Percentiles rank a stretch among this genome's conserved stretches.
Conservation (phyloP, 2,113 vertebrate species). For the Galbula dea region DNA sequence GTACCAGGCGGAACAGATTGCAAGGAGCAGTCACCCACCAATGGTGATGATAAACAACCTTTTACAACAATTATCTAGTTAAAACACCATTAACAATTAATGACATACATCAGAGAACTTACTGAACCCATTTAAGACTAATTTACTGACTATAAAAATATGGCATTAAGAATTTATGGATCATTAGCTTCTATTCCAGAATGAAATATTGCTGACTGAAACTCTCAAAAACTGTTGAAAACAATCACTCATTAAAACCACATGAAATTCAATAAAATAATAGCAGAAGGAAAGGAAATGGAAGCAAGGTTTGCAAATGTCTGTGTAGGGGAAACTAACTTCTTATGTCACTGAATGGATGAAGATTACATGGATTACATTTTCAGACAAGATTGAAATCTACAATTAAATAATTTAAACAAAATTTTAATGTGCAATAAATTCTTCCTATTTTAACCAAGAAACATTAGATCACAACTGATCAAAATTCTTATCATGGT, state of each 20-base stretch:
- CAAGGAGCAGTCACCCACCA: slow-evolving; percentile 47
- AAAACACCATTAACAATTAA: slow-evolving; percentile 81
- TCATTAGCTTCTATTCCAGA: slow-evolving; percentile 78
- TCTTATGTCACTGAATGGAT: slow-evolving; percentile 54
- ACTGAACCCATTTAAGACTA: slow-evolving; percentile 82
- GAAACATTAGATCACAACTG: slow-evolving; percentile 62
- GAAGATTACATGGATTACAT: slow-evolving; percentile 68
- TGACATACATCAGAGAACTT: slow-evolving; percentile 78
- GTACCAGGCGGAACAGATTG: slow-evolving; percentile 48
- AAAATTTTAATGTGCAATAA: slow-evolving; percentile 66
- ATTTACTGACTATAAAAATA: slow-evolving; percentile 84
- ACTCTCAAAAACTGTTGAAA: slow-evolving; percentile 66
- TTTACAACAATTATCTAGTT: slow-evolving; percentile 77
- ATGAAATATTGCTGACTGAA: slow-evolving; percentile 77
- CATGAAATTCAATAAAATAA: slow-evolving; percentile 63
- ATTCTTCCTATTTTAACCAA: slow-evolving; percentile 51
- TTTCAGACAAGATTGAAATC: slow-evolving; percentile 75
- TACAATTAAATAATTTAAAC: slow-evolving; percentile 71
- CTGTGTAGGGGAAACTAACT: slow-evolving; percentile 43
- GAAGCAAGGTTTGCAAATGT: slow-evolving; percentile 25
- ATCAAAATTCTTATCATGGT: slow-evolving; percentile 74
- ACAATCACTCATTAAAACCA: slow-evolving; percentile 65
- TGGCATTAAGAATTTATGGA: slow-evolving; percentile 82
- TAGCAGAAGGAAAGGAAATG: slow-evolving; percentile 5
- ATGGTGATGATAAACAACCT: slow-evolving; percentile 72